phyloP scores from a whole-genome alignment of 2,797 vertebrate genomes.

The Silurus lanzhouensis region DNA sequence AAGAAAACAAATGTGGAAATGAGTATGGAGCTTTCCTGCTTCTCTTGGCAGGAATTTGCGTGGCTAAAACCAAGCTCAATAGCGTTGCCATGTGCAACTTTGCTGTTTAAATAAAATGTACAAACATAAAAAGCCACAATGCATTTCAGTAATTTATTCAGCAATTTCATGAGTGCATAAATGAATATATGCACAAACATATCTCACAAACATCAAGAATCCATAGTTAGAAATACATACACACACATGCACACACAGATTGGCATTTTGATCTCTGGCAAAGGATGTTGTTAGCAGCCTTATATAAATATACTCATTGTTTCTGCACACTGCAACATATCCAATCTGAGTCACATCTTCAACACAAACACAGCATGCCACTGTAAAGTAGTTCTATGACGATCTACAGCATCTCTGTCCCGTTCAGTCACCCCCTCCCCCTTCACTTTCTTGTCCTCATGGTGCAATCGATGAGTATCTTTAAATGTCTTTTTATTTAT shows the following conservation, averaged over 20 bases:
- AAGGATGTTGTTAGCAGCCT: not conserved
- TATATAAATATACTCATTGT: conserved; percentile 11
- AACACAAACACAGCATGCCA: conserved; percentile 22
- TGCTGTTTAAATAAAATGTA: conserved; percentile 5
- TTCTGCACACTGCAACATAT: conserved; percentile 30
- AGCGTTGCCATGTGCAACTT: not conserved
- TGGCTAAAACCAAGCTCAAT: not conserved
- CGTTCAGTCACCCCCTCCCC: not conserved
- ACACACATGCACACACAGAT: not conserved
- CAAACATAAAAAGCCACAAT: conserved; percentile 16
- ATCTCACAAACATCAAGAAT: not conserved
- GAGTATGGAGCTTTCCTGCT: no score
- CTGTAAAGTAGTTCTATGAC: not conserved
- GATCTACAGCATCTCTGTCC: conserved; percentile 18
- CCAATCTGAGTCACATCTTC: conserved; percentile 16
- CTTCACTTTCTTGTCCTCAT: not conserved
- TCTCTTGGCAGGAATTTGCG: not conserved
- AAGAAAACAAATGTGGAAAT: not conserved
- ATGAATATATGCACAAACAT: conserved; percentile 1
- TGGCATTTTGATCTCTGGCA: not conserved
- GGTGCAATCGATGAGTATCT: conserved; percentile 32
- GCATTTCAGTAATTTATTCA: conserved; percentile 29
- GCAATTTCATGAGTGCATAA: not conserved
- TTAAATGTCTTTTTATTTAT: conserved; percentile 25
- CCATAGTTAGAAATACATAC: not conserved